Percentiles rank a stretch among this genome's conserved stretches.
Evolutionary conservation across 2,888 invertebrate genomes (phyloP).

Genomic region (Boloria euphrosyne): DNA sequence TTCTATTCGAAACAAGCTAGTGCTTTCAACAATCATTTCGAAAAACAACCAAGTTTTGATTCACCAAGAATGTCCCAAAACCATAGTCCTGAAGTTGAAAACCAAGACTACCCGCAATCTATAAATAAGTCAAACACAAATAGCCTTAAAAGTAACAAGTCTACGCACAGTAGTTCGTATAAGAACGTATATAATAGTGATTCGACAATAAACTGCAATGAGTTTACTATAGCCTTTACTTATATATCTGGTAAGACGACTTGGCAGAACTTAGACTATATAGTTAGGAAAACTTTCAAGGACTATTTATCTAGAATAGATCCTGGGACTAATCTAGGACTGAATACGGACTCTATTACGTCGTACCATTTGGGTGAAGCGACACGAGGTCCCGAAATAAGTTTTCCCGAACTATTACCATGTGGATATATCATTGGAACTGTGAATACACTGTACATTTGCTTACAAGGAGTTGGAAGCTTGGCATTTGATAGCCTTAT

Average conservation of each 20-base stretch:
- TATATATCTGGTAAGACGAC: conserved; percentile 96
- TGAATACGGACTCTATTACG: conserved; percentile 93
- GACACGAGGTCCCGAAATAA: conserved; percentile 89
- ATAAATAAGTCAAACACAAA: conserved; percentile 79
- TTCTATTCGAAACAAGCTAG: conserved; percentile 81
- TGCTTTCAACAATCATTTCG: conserved; percentile 69
- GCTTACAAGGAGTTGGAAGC: conserved; percentile 92
- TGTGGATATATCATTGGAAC: conserved; percentile 96
- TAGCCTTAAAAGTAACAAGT: conserved; percentile 81
- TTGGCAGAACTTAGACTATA: conserved; percentile 97
- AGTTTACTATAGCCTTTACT: conserved; percentile 93
- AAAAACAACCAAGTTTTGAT: conserved; percentile 75
- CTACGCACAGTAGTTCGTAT: conserved; percentile 77
- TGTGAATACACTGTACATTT: conserved; percentile 92
- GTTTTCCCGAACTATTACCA: conserved; percentile 94
- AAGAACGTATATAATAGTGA: conserved; percentile 78
- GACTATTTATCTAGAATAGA: conserved; percentile 97
- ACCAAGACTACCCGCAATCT: conserved; percentile 68
- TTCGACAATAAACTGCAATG: conserved; percentile 84
- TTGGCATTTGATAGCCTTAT: conserved; percentile 97
- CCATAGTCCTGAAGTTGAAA: conserved; percentile 73
- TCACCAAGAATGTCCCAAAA: conserved; percentile 73
- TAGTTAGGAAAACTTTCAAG: conserved; percentile 95
- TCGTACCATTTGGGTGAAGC: conserved; percentile 97
- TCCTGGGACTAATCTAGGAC: conserved; percentile 93